phyloP scores from a whole-genome alignment of 2,113 vertebrate species.

The Channa argus region DNA sequence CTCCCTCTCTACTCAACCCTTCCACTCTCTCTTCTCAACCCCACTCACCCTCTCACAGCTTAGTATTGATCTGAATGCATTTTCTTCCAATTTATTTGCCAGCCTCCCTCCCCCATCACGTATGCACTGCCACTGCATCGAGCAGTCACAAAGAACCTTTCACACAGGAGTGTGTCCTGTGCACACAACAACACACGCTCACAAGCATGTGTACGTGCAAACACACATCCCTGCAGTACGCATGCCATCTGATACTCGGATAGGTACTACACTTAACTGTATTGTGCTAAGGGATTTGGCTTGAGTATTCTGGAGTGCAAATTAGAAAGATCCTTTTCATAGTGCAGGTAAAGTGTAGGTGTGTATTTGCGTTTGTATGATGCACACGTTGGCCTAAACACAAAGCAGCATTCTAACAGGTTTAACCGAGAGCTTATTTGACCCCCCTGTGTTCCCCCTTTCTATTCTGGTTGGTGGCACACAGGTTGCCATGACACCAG shows the following conservation, averaged over 20 bases:
- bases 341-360: constrained; percentile 68
- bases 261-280: constrained; percentile 51
- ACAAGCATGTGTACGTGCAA: constrained; percentile 6
- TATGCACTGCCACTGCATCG: constrained; percentile 68
- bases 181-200: constrained; percentile 30
- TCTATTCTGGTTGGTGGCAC: constrained; percentile 81
- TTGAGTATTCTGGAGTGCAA: constrained; percentile 62
- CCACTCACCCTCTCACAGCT: constrained; percentile 75
- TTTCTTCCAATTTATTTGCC: constrained; percentile 83
- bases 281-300: constrained; percentile 50
- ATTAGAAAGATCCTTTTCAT: constrained; percentile 59
- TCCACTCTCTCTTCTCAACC: constrained; percentile 66
- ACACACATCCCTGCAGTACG: constrained; percentile 5
- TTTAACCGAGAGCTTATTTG: constrained; percentile 80
- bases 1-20: constrained; percentile 65
- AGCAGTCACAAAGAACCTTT: constrained; percentile 79
- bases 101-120: constrained; percentile 55
- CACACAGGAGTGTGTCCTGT: constrained; percentile 58
- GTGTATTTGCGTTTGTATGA: constrained; percentile 43
- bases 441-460: constrained; percentile 42
- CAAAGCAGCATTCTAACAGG: constrained; percentile 70
- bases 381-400: constrained; percentile 56
- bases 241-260: constrained; percentile 30
- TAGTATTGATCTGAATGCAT: constrained; percentile 86
- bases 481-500: constrained; percentile 88